Evolutionary conservation across 2,113 vertebrate genomes (phyloP), one percentile per base, ranked within the genome.

Genomic region (Acrocephalus kingi): DNA sequence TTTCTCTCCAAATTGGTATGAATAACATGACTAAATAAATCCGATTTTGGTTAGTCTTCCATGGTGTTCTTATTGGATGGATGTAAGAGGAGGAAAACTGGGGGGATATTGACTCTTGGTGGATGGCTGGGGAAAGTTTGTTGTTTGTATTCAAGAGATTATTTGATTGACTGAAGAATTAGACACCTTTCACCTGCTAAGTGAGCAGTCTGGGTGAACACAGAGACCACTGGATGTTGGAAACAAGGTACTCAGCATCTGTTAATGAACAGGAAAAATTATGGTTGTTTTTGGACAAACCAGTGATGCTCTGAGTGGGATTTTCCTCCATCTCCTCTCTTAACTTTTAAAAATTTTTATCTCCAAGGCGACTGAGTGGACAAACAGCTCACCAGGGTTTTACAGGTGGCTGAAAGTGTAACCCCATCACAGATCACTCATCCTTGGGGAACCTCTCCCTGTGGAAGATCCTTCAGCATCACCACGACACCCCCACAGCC

Each of bases 11-110:
- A 77, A 77, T 88, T n/a, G 69, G 8, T 31, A 30, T 68, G 93
- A 91, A 84, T 82, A 89, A 72, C 23, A 51, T 6, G 43, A 67
- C 55, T 77, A 71, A 90, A 92, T 66, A 73, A 64, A 87, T 84
- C 56, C 61, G 66, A 71, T 59, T 91, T 71, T 71, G 52, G 46
- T 75, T 63, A 51, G 39, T 71, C 33, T 95, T 82, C 66, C 33
- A 25, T 15, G 37, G 48, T 6, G 39, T 25, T 69, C 64, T 55
- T 92, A 54, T 9, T 2, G 9, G n/a, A 35, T n/a, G 27, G 64
- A 55, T 51, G 41, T 24, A 35, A 55, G 41, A 84, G 16, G 27
- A 87, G 33, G 9, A 75, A 56, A 78, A 35, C 21, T 81, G 33
- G 35, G n/a, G 35, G 52, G 20, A 77, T 80, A 74, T 31, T 43